A percentile compares a stretch with the other conserved stretches of the same genome.
Conservation (phyloP, 2,888 invertebrate genomes). For the Schizaphis graminum region DNA sequence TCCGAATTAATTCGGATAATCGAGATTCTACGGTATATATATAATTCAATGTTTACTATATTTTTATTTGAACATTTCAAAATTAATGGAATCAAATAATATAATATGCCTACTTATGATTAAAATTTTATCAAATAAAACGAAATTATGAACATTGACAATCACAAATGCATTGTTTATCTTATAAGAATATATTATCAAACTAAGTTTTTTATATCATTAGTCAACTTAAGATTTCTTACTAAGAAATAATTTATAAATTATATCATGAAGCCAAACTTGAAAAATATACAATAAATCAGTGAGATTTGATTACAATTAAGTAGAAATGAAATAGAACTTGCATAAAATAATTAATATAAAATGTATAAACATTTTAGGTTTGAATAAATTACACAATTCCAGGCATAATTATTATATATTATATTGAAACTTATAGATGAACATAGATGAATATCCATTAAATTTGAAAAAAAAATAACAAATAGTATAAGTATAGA, state of each 20-base stretch:
- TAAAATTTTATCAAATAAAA: neutral
- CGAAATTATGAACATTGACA: neutral
- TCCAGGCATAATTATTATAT: neutral
- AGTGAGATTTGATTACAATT: neutral
- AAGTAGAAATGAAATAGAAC: neutral
- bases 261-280: neutral
- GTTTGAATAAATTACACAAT: neutral
- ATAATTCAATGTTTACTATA: no score
- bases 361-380: neutral
- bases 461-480: neutral
- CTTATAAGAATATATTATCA: neutral
- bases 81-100: no score
- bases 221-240: neutral
- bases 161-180: neutral
- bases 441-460: neutral
- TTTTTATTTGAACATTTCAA: no score
- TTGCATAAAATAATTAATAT: neutral
- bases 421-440: neutral
- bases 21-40: no score
- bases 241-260: neutral
- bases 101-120: no score
- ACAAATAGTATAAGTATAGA: neutral
- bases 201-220: neutral
- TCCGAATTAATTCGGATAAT: no score
- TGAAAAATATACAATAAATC: neutral